Evolutionary conservation across 2,797 vertebrate species (phyloP).

Genomic region (Chelon auratus): DNA sequence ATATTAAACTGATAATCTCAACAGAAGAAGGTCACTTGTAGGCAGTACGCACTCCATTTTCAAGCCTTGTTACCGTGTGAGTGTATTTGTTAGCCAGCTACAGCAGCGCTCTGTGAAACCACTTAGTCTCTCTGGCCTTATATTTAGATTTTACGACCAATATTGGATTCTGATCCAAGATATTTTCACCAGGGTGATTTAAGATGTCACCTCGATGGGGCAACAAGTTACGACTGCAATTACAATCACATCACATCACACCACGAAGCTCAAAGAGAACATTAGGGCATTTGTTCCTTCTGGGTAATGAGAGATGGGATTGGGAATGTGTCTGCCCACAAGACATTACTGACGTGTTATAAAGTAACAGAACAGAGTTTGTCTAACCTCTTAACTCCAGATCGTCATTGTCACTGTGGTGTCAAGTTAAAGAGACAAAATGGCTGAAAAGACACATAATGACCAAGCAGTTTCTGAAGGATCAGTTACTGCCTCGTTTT

Average conservation of each 20-base stretch:
- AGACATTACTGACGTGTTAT: conserved; percentile 23
- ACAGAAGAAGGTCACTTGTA: conserved; percentile 31
- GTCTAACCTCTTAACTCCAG: conserved; percentile 28
- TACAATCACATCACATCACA: conserved; percentile 52
- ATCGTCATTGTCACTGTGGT: conserved; percentile 27
- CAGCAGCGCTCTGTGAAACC: conserved; percentile 64
- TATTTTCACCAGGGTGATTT: conserved; percentile 73
- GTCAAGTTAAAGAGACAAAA: conserved; percentile 30
- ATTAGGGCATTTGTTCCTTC: conserved; percentile 49
- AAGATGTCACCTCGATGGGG: conserved; percentile 54
- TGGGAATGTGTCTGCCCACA: conserved; percentile 26
- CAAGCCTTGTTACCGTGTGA: conserved; percentile 43
- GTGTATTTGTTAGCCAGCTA: conserved; percentile 59
- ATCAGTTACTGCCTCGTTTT: not conserved
- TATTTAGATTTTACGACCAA: conserved; percentile 84
- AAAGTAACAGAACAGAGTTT: conserved; percentile 31
- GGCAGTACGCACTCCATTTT: conserved; percentile 29
- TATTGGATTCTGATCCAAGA: conserved; percentile 78
- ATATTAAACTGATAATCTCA: conserved; percentile 42
- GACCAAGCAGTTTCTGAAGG: conserved; percentile 19
- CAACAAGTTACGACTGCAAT: conserved; percentile 54
- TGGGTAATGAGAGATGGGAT: conserved; percentile 49
- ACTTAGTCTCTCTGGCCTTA: conserved; percentile 68
- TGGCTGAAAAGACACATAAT: conserved; percentile 11
- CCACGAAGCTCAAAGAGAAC: conserved; percentile 54